phyloP scores from a whole-genome alignment of 2,888 invertebrate genomes.

The Tetropium fuscum region DNA sequence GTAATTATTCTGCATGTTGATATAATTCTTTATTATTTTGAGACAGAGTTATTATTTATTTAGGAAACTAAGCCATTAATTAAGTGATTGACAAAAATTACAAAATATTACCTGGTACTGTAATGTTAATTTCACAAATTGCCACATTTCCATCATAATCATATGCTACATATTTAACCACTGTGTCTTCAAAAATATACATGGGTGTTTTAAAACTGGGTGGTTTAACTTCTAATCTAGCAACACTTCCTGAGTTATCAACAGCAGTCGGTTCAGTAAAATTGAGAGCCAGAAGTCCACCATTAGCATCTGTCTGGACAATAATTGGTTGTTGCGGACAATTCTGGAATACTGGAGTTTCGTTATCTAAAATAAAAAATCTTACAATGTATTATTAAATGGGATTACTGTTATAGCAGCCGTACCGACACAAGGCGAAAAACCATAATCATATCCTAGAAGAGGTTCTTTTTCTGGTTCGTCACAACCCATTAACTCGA shows the following conservation, averaged over 20 bases:
- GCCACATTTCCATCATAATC: conserved; percentile 98
- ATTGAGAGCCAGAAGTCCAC: conserved; percentile 90
- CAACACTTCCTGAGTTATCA: conserved; percentile 97
- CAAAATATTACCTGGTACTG: conserved; percentile 74
- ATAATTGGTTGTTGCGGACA: conserved; percentile 94
- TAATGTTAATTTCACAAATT: conserved; percentile 96
- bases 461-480: conserved; percentile 85
- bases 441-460: conserved; percentile 93
- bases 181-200: conserved; percentile 89
- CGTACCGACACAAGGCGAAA: conserved; percentile 90
- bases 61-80: not conserved
- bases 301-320: conserved; percentile 88
- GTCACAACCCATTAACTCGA: conserved; percentile 96
- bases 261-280: conserved; percentile 94
- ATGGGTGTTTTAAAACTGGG: conserved; percentile 91
- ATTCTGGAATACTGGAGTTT: conserved; percentile 96
- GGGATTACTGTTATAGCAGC: conserved; percentile 24
- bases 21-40: too few species aligned
- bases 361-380: conserved; percentile 76
- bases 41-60: too few species aligned
- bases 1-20: too few species aligned
- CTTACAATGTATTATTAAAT: not conserved
- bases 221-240: conserved; percentile 92
- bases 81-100: conserved; percentile 3
- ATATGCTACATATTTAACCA: conserved; percentile 95